phyloP scores from a whole-genome alignment of 2,113 vertebrate genomes.

The Mesoclemmys tuberculata region DNA sequence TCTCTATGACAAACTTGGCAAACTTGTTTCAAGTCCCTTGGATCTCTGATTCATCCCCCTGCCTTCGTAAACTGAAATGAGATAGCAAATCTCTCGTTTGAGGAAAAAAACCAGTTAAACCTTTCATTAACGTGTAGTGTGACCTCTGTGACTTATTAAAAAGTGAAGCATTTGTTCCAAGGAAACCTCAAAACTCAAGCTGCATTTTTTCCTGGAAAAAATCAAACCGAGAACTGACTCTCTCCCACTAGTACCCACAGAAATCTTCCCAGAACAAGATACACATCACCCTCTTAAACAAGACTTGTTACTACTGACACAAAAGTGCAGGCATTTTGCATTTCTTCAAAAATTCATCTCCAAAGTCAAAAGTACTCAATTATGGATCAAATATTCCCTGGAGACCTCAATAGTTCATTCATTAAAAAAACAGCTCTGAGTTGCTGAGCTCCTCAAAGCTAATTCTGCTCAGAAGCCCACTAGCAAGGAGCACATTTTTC shows the following conservation, averaged over 20 bases:
- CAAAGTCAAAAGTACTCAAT: not conserved
- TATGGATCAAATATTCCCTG: not conserved
- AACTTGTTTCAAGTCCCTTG: not conserved
- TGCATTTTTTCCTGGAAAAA: not conserved
- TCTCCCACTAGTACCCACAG: not conserved
- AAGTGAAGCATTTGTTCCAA: not conserved
- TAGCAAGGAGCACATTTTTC: not conserved
- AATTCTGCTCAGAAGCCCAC: not conserved
- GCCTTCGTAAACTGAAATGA: not conserved
- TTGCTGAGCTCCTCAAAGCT: not conserved
- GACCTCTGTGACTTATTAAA: not conserved
- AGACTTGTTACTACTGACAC: not conserved
- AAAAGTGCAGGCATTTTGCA: not conserved
- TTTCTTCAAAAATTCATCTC: not conserved
- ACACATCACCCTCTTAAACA: not conserved
- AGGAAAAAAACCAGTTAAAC: not conserved
- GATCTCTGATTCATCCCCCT: not conserved
- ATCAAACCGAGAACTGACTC: not conserved
- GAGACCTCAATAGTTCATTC: not conserved
- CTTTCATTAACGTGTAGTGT: not conserved
- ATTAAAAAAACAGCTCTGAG: not conserved
- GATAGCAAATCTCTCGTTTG: not conserved
- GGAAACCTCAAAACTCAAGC: not conserved
- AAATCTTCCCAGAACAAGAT: not conserved
- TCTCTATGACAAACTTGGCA: not conserved